Conservation (phyloP, 1,140 invertebrate genomes). For the Macrostomum lignano region DNA sequence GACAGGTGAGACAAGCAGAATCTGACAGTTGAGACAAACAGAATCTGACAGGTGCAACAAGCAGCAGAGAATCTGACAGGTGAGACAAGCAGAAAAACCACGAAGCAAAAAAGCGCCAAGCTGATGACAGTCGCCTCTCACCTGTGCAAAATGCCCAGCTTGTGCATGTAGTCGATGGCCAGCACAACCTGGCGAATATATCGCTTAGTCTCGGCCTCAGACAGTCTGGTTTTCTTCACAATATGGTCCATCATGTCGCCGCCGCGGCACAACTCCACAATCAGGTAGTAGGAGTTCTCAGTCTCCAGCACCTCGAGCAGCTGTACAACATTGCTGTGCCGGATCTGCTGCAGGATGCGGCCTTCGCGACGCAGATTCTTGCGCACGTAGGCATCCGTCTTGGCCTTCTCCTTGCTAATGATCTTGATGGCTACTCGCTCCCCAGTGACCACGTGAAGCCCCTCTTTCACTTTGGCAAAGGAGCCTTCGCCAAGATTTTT, state of each 20-base stretch:
- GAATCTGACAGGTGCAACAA: no score
- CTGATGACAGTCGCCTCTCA: conserved; percentile 8
- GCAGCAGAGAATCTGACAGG: no score
- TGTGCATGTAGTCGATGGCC: conserved; percentile 22
- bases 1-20: no score
- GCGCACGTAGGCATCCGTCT: conserved; percentile 19
- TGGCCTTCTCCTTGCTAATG: conserved; percentile 21
- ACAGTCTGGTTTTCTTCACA: conserved; percentile 14
- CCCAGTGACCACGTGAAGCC: conserved; percentile 19
- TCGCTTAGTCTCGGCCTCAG: conserved; percentile 15
- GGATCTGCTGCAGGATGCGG: conserved; percentile 18
- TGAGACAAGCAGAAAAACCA: no score
- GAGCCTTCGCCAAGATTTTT: conserved; percentile 20
- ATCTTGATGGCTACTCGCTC: conserved; percentile 26
- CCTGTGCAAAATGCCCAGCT: conserved; percentile 20
- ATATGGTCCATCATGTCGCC: conserved; percentile 24
- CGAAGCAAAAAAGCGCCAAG: no score
- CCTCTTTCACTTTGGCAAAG: conserved; percentile 26
- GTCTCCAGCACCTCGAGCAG: conserved; percentile 24
- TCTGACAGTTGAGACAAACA: no score
- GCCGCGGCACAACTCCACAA: conserved; percentile 20
- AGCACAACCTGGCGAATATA: conserved; percentile 23
- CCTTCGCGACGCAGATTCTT: conserved; percentile 23
- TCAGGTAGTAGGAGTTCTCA: conserved; percentile 24
- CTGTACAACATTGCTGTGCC: conserved; percentile 19